Conservation (phyloP, 2,113 vertebrate species). For the Engraulis encrasicolus region DNA sequence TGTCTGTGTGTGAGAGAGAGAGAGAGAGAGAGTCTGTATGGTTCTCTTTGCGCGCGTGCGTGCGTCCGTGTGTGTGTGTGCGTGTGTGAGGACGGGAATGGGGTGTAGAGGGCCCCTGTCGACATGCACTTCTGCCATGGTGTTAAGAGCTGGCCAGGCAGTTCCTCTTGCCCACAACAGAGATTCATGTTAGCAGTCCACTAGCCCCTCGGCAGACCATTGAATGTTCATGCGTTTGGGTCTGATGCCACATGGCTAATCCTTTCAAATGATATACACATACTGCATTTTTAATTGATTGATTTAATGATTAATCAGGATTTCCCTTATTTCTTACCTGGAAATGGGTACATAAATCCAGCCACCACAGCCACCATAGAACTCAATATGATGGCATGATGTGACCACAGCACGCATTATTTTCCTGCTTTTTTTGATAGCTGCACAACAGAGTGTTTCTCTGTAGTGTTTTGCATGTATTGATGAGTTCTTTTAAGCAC, state of each 20-base stretch:
- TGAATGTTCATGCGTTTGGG: conserved; percentile 7
- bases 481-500: not conserved
- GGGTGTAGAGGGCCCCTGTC: conserved; percentile 46
- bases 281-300: too few relatives aligned
- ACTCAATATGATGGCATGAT: too few relatives aligned
- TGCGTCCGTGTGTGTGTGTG: conserved; percentile 21
- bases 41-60: conserved; percentile 26
- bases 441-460: not conserved
- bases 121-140: conserved; percentile 28
- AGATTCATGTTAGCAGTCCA: conserved; percentile 53
- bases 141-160: conserved; percentile 47
- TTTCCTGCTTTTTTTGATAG: too few relatives aligned
- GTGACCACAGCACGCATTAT: too few relatives aligned
- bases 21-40: conserved; percentile 44
- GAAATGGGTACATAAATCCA: too few relatives aligned
- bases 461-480: not conserved
- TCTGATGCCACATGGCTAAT: not conserved
- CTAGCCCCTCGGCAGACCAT: conserved; percentile 53
- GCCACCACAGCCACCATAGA: too few relatives aligned
- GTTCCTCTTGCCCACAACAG: conserved; percentile 39
- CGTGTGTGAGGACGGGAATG: not conserved
- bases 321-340: too few relatives aligned
- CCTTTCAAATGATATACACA: not conserved
- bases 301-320: too few relatives aligned
- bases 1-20: conserved; percentile 30